Evolutionary conservation across 2,888 invertebrate species (phyloP).

Genomic region (Lathronympha strigana): DNA sequence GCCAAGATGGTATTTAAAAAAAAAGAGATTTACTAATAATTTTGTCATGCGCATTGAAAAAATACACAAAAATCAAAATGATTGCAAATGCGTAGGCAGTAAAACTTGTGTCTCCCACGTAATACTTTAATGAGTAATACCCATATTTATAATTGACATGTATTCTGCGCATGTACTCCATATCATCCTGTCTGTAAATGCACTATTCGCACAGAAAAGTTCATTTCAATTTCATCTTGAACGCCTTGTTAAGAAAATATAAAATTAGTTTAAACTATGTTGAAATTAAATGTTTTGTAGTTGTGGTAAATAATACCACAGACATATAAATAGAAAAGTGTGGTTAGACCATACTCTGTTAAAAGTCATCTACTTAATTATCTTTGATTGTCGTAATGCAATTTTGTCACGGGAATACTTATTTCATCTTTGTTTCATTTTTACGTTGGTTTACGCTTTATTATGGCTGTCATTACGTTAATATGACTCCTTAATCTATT

Average conservation of each 20-base stretch:
- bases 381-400: no score
- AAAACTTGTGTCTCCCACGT: conserved; percentile 49
- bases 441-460: no score
- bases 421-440: no score
- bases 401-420: no score
- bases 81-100: no score
- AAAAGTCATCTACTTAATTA: no score
- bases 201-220: not conserved
- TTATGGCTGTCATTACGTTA: no score
- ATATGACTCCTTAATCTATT: no score
- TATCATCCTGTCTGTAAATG: not conserved
- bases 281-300: not conserved
- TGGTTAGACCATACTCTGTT: not conserved
- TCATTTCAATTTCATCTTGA: not conserved
- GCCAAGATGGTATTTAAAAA: no score
- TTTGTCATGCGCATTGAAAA: no score
- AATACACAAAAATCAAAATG: no score
- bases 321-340: not conserved
- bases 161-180: conserved; percentile 62
- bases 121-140: conserved; percentile 27
- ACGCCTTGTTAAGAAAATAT: not conserved
- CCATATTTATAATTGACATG: conserved; percentile 69
- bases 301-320: not conserved
- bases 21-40: no score
- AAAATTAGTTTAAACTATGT: not conserved